Percentiles rank a stretch among this genome's conserved stretches.
These are phyloP conservation scores for Tyrannus savana DNA, from an alignment of 2,113 vertebrate genomes.

Conservation along the genomic window DNA sequence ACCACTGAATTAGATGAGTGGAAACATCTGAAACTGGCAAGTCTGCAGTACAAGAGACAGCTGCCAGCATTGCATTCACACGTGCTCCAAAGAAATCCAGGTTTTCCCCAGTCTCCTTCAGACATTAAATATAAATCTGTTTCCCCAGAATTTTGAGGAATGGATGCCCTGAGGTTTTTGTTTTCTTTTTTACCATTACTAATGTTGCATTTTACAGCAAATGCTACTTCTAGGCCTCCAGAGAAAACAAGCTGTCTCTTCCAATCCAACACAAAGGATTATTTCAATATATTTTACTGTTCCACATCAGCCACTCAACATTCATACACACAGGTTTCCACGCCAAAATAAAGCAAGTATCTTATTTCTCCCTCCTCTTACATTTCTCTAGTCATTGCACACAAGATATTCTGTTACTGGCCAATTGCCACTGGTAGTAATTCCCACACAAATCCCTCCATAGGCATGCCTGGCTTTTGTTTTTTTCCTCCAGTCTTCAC, in stretches of 20 bases:
- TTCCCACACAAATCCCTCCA: background rate
- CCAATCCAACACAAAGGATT: background rate
- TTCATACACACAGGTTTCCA: background rate
- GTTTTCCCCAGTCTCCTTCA: background rate
- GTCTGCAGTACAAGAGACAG: background rate
- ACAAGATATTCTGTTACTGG: background rate
- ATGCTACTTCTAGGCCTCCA: background rate
- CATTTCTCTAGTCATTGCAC: background rate
- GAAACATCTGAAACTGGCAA: background rate
- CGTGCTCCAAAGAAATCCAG: background rate
- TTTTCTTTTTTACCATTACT: background rate
- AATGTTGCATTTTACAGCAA: background rate
- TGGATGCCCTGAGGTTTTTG: background rate
- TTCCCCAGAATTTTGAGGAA: background rate
- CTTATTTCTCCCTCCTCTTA: background rate
- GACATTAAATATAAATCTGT: background rate
- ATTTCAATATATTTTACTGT: background rate
- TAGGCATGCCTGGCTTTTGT: fast-evolving
- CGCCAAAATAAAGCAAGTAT: background rate
- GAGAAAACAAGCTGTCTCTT: background rate
- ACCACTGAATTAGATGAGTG: background rate
- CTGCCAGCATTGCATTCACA: background rate
- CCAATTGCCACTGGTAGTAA: background rate
- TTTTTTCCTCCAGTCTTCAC: background rate
- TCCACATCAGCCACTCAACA: background rate